Base-by-base conservation (phyloP, 2,113 vertebrate species). In the Hippocampus comes region DNA sequence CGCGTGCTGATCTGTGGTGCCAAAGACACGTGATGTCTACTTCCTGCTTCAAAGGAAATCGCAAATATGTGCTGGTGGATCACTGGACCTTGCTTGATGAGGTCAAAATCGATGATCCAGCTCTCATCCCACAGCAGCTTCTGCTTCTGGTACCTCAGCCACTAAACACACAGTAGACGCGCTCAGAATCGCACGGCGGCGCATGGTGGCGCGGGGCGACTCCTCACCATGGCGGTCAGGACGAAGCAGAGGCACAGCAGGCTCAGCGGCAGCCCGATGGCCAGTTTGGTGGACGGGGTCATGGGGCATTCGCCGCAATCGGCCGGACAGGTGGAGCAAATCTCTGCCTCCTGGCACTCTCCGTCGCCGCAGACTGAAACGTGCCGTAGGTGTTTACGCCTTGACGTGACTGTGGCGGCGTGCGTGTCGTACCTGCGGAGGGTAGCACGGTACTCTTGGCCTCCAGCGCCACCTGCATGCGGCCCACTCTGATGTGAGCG, bases 41-140 rank as follows among this genome's bases (percentile, higher is more conserved):
- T 49, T 18, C 12, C 14, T 49, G 14, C 14, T 18, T 34, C 30
- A 34, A 34, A 34, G 43, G 43, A 46, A 43, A 43, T 9, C 5
- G 14, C 14, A 15, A 15, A 49, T 15, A 51, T 51, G 8, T 51
- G 53, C 3, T 25, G 53, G 53, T 9, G 53, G 17, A 3, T 14
- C 23, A 8, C 27, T 0, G 7, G 75, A 95, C 92, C 92, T 92
- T 94, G 91, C 90, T 95, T 94, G 27, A 95, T 94, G 4, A 84
- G 74, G 20, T 34, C 75, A 68, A 94, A 95, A 76, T 94, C 92
- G 60, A 95, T 94, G 87, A 95, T 92, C 93, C 93, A 96, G 81
- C 93, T 95, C 89, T 96, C 93, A 80, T 95, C 93, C 92, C 93
- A 94, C 87, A 96, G 79, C 77, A 95, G 88, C 82, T 93, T 97